Base-by-base conservation (phyloP, 1,140 invertebrate genomes). In the Caenorhabditis inopinata region DNA sequence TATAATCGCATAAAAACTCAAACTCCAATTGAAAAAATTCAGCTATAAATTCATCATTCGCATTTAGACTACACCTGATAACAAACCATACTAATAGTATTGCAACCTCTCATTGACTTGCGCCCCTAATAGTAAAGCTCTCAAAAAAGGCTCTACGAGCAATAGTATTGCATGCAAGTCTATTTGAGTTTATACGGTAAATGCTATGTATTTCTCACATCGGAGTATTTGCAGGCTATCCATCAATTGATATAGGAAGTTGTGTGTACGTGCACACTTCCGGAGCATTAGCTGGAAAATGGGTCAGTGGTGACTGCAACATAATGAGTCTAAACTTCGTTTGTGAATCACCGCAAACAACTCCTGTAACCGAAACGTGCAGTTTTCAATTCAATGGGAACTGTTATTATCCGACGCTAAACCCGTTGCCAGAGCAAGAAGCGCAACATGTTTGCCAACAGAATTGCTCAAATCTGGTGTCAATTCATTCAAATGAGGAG, bases 231-330 rank as follows among this genome's bases (percentile, higher is more conserved):
- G 35, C 16, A 68, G 58, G 32, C 1, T 68, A 68, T 11, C 58
- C 58, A n/a, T 1, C 38, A 0, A 32, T 68, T 1, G 58, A 68
- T 21, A 18, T 68, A 21, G 58, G 58, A 38, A 68, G n/a, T 18
- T 68, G 58, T 38, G 58, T 68, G 0, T 68, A 68, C n/a, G 25
- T 27, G 0, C 32, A 29, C 35, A 68, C 58, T 4, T 3, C 7
- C 1, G 58, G 58, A 1, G 18, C 58, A 38, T 68, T 38, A 2
- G 32, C 58, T 35, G 58, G 58, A 38, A 68, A 68, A 68, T 68
- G 58, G 58, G n/a, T 68, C 16, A 68, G 58, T 38, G 58, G 58
- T 38, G 58, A 68, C n/a, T 68, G 58, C 11, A 18, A 38, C n/a
- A 68, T 32, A 42, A 68, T 68, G 58, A 42, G 5, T 38, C 25